A percentile compares a stretch with the other conserved stretches of the same genome.
Conservation (phyloP, 2,113 vertebrate species). For the Indri indri region DNA sequence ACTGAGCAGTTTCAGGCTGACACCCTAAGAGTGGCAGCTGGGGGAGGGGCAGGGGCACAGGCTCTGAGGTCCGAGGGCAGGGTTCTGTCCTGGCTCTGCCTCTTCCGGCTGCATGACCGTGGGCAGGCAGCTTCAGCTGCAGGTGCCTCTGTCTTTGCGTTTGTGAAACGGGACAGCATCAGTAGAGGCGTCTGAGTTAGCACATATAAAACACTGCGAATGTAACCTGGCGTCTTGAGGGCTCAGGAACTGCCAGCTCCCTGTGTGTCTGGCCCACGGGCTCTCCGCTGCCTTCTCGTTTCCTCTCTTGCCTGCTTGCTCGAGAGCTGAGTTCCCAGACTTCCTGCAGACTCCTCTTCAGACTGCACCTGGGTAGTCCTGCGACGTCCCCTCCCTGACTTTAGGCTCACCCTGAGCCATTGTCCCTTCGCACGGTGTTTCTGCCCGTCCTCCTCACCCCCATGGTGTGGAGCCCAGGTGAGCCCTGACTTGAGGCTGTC, state of each 20-base stretch:
- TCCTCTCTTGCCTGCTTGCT: background rate
- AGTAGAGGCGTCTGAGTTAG: background rate
- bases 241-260: background rate
- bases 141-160: background rate
- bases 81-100: background rate
- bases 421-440: background rate
- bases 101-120: too few relatives aligned
- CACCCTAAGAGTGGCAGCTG: background rate
- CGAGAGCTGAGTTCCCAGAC: rapidly evolving
- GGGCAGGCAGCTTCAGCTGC: background rate
- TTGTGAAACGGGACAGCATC: background rate
- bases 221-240: background rate
- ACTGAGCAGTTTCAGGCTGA: background rate
- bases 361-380: rapidly evolving
- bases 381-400: background rate
- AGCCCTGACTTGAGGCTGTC: background rate
- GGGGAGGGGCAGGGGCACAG: background rate
- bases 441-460: rapidly evolving
- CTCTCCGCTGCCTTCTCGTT: background rate
- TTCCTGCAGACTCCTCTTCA: background rate
- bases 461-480: too few relatives aligned
- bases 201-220: background rate
- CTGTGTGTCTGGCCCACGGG: background rate
- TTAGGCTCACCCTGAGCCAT: background rate
- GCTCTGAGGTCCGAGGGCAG: background rate